phyloP scores from a whole-genome alignment of 2,113 vertebrate species.

The Sylvilagus bachmani region DNA sequence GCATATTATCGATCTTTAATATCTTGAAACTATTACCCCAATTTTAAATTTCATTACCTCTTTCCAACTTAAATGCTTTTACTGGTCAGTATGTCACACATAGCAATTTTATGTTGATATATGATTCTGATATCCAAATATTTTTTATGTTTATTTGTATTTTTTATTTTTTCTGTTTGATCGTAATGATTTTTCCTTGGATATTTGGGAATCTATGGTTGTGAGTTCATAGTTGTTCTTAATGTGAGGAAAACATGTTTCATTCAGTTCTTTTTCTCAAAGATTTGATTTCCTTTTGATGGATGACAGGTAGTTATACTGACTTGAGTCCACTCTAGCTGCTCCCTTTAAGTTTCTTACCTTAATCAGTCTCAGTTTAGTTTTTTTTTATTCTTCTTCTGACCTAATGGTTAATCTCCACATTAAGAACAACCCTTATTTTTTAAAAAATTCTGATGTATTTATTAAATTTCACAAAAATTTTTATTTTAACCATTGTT shows the following conservation, averaged over 20 bases:
- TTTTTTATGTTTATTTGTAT: not conserved
- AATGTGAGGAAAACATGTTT: constrained; percentile 14
- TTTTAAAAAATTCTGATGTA: not conserved
- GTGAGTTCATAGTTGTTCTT: not conserved
- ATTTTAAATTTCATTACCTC: not conserved
- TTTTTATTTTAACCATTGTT: constrained; percentile 37
- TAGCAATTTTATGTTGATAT: not conserved
- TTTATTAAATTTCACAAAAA: constrained; percentile 31
- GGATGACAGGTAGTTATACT: not conserved
- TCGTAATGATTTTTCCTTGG: constrained; percentile 38
- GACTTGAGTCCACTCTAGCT: not conserved
- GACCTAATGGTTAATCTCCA: not conserved
- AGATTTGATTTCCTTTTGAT: not conserved
- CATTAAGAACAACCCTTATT: not conserved
- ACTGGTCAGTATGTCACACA: not conserved
- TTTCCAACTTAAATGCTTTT: not conserved
- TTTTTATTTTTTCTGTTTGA: constrained; percentile 3
- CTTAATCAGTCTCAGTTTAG: not conserved
- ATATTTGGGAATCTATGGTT: constrained; percentile 24
- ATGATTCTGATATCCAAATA: not conserved
- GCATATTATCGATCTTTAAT: not conserved
- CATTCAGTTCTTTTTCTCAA: not conserved
- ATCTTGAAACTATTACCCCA: not conserved
- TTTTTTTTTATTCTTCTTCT: constrained; percentile 7
- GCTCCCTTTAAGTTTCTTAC: not conserved